phyloP scores from a whole-genome alignment of 1,140 invertebrate genomes.

The Manduca sexta region DNA sequence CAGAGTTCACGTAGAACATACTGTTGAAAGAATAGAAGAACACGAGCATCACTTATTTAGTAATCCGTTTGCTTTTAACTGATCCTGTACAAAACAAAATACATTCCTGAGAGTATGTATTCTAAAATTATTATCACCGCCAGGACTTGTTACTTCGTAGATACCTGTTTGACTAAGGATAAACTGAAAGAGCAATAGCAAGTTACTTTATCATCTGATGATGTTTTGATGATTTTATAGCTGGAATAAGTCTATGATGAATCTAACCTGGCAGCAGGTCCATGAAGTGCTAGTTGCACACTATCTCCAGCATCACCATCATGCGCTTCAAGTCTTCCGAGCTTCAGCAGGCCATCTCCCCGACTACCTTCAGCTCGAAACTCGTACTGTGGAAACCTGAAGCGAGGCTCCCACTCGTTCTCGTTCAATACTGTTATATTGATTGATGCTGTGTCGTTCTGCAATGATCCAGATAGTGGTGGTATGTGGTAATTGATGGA shows the following conservation, averaged over 20 bases:
- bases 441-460: constrained; percentile 83
- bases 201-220: too few relatives aligned
- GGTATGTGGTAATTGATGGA: background rate
- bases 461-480: constrained; percentile 27
- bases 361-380: constrained; percentile 80
- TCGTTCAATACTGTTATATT: constrained; percentile 89
- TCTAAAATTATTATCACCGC: too few relatives aligned
- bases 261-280: constrained; percentile 78
- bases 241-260: too few relatives aligned
- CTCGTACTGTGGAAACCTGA: constrained; percentile 90
- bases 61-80: too few relatives aligned
- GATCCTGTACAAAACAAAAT: too few relatives aligned
- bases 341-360: constrained; percentile 46
- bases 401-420: constrained; percentile 94
- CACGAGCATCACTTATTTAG: too few relatives aligned
- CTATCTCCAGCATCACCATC: constrained; percentile 87
- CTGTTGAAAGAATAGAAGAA: too few relatives aligned
- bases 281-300: constrained; percentile 80
- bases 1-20: constrained; percentile 69
- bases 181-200: too few relatives aligned
- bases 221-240: too few relatives aligned
- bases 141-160: too few relatives aligned
- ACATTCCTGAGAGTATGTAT: too few relatives aligned
- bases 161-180: too few relatives aligned
- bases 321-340: constrained; percentile 82